phyloP scores from a whole-genome alignment of 2,113 vertebrate genomes.

The Oxygymnocypris stewartii region DNA sequence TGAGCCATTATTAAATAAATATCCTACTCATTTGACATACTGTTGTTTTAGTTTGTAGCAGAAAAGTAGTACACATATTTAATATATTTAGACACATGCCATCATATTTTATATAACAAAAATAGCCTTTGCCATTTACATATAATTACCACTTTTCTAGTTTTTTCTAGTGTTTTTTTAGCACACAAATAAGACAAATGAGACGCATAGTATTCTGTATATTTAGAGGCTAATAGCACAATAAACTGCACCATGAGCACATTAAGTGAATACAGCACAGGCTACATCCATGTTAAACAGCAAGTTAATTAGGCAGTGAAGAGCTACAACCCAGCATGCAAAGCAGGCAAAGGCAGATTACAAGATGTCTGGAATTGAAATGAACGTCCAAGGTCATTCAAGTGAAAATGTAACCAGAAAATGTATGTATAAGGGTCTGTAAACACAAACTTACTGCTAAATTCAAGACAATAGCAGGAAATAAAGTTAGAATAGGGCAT shows the following conservation, averaged over 20 bases:
- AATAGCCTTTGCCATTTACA: neutral
- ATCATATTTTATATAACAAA: neutral
- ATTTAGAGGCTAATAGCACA: slow-evolving; percentile 31
- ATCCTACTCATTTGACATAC: neutral
- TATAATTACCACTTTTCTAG: neutral
- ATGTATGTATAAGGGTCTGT: neutral
- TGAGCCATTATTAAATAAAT: neutral
- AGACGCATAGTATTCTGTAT: slow-evolving; percentile 1
- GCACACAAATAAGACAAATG: slow-evolving; percentile 2
- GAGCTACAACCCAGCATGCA: slow-evolving; percentile 30
- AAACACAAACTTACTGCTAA: neutral
- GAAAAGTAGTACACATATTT: neutral
- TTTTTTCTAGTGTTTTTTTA: neutral
- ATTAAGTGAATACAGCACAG: slow-evolving; percentile 13
- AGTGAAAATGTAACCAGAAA: slow-evolving; percentile 4
- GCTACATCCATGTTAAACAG: slow-evolving; percentile 35
- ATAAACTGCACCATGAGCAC: slow-evolving; percentile 25
- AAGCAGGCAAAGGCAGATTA: slow-evolving; percentile 13
- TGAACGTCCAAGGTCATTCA: slow-evolving; percentile 41
- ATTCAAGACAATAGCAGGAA: slow-evolving; percentile 4
- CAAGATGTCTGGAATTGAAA: slow-evolving; percentile 16
- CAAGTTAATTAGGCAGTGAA: slow-evolving; percentile 32
- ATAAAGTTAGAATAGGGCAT: neutral
- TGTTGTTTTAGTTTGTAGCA: neutral
- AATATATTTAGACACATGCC: neutral